These are phyloP conservation scores for Pterophyllum scalare DNA, from an alignment of 2,113 vertebrate genomes.

Conservation along the genomic window DNA sequence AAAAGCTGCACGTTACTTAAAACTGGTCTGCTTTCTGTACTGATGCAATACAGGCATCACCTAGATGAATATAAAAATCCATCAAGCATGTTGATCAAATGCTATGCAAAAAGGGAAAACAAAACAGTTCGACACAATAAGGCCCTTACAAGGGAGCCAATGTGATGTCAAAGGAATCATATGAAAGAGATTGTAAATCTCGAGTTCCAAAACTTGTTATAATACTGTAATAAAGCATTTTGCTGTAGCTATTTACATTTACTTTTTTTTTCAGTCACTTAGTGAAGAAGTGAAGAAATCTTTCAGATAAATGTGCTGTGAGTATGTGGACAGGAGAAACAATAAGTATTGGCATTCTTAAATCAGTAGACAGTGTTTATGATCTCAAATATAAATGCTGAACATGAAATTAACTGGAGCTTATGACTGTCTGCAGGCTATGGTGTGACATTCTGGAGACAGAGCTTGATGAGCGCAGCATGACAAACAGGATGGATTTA, in stretches of 20 bases:
- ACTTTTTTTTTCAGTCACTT: neutral
- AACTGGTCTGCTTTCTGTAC: conserved; percentile 41
- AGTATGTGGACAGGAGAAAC: neutral
- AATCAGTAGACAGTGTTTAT: neutral
- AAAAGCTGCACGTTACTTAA: conserved; percentile 42
- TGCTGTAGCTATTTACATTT: neutral
- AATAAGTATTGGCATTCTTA: neutral
- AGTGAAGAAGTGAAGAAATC: neutral
- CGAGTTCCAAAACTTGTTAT: neutral
- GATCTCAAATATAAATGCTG: conserved; percentile 25
- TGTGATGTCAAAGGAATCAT: conserved; percentile 6
- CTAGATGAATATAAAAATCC: conserved; percentile 43
- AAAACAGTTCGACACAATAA: conserved; percentile 17
- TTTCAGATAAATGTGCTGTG: neutral
- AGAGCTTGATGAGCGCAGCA: conserved; percentile 52
- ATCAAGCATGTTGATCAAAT: conserved; percentile 63
- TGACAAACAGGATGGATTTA: conserved; percentile 70
- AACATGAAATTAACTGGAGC: conserved; percentile 30
- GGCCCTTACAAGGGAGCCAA: conserved; percentile 4
- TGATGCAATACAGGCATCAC: conserved; percentile 52
- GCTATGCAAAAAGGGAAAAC: neutral
- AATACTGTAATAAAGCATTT: neutral
- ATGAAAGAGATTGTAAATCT: conserved; percentile 2
- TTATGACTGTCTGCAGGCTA: conserved; percentile 31
- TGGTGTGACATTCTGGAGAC: conserved; percentile 53